These are phyloP conservation scores for Tanypteryx hageni DNA, from an alignment of 2,888 invertebrate species.

Conservation along the genomic window DNA sequence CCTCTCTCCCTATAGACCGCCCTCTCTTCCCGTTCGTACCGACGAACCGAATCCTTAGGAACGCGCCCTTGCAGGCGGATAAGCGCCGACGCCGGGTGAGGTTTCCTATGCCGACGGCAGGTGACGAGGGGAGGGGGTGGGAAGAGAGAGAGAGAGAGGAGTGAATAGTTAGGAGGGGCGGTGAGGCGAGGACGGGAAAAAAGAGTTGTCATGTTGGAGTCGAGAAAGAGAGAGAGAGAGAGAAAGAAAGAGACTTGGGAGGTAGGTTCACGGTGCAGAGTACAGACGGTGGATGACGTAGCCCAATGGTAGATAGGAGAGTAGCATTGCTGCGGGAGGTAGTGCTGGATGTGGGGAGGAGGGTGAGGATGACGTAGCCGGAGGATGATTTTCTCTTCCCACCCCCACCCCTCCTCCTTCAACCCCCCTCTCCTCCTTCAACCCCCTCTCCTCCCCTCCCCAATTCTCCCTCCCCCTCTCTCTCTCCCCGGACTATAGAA, in stretches of 20 bases:
- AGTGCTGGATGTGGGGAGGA: no score
- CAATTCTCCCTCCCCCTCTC: neutral
- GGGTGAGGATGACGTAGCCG: constrained; percentile 8
- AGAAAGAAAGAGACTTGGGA: no score
- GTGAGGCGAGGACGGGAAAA: neutral
- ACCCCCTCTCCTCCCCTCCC: no score
- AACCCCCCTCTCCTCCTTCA: no score
- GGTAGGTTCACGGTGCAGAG: neutral
- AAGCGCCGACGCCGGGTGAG: neutral
- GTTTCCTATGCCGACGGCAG: constrained; percentile 28
- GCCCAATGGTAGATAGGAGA: no score
- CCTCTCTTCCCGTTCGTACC: neutral
- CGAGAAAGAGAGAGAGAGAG: no score
- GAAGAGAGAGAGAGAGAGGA: neutral
- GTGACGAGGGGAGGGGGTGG: neutral
- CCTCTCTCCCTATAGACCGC: neutral
- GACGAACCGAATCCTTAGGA: constrained; percentile 47
- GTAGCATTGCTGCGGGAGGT: neutral
- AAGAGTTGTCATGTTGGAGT: neutral
- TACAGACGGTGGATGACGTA: neutral
- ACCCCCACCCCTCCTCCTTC: neutral
- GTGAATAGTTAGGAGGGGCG: neutral
- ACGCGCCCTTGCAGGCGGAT: constrained; percentile 20
- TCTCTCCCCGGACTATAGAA: constrained; percentile 55
- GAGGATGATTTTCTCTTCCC: constrained; percentile 16